Evolutionary conservation across 2,797 vertebrate genomes (phyloP), one percentile per base, ranked within the genome.

Genomic region (Myripristis murdjan): DNA sequence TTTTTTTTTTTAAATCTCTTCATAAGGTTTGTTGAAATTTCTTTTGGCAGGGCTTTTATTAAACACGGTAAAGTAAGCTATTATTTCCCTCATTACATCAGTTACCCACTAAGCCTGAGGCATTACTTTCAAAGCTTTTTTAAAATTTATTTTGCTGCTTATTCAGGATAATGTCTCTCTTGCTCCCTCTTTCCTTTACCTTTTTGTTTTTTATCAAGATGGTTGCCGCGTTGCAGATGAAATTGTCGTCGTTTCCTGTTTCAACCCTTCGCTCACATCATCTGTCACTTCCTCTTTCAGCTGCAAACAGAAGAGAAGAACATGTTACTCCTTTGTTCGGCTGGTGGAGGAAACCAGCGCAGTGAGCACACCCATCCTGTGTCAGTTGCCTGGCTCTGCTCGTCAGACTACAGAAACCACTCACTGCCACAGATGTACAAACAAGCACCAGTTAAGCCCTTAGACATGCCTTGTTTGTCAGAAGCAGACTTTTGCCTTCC

Each of bases 331-430:
- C 89, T 93, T 94, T 90, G 85, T 93, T 89, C 26, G 9, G 60
- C 65, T 67, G 79, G 77, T 77, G 61, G 88, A 92, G 92, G 92
- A 95, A 94, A 85, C 66, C 63, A 84, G 82, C 92, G n/a, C n/a
- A n/a, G n/a, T n/a, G n/a, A n/a, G n/a, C n/a, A 89, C 92, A 66
- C 93, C 94, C 91, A 93, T 95, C 92, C 93, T 93, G 93, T 94
- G 85, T 86, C 83, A 77, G 65, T 79, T 77, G 70, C 57, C 60
- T 61, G 57, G 61, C 64, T 67, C 57, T 67, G 51, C 41, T 73
- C 46, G 67, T 51, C 68, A 58, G 28, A 33, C 31, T 52, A 5
- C 28, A n/a, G n/a, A n/a, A n/a, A n/a, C n/a, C n/a, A n/a, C n/a
- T n/a, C n/a, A n/a, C n/a, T n/a, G n/a, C n/a, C n/a, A n/a, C n/a